phyloP scores from a whole-genome alignment of 2,797 vertebrate genomes.

The Diglossa cyanea region DNA sequence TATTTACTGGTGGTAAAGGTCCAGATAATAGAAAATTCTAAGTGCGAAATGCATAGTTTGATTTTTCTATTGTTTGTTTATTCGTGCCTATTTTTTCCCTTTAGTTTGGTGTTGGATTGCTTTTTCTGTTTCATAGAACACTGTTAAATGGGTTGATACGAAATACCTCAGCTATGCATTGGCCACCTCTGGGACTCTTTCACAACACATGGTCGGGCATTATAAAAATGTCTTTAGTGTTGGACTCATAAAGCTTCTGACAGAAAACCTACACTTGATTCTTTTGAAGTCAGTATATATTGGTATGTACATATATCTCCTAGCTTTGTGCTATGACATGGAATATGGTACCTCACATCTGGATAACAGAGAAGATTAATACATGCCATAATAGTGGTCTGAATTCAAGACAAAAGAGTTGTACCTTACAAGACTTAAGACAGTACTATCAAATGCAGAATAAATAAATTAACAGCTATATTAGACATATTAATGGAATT shows the following conservation, averaged over 20 bases:
- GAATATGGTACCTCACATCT: not conserved
- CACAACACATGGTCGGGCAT: not conserved
- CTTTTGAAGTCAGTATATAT: not conserved
- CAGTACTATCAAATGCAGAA: not conserved
- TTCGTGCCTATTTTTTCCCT: rapidly evolving
- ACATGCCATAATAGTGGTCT: not conserved
- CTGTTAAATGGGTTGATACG: not conserved
- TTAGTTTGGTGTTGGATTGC: not conserved
- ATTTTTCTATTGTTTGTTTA: not conserved
- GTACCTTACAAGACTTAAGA: not conserved
- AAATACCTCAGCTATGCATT: not conserved
- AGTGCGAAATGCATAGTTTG: not conserved
- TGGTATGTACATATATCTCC: not conserved
- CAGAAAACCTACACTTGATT: not conserved
- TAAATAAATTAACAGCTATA: not conserved
- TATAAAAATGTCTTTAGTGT: not conserved
- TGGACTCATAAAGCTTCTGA: not conserved
- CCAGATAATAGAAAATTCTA: not conserved
- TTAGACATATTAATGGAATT: not conserved
- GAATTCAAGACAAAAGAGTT: not conserved
- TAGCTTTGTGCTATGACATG: not conserved
- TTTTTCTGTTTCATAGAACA: not conserved
- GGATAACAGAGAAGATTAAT: not conserved
- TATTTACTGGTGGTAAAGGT: not conserved
- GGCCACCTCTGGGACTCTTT: not conserved